phyloP scores from a whole-genome alignment of 2,113 vertebrate species.

The Synchiropus splendidus region DNA sequence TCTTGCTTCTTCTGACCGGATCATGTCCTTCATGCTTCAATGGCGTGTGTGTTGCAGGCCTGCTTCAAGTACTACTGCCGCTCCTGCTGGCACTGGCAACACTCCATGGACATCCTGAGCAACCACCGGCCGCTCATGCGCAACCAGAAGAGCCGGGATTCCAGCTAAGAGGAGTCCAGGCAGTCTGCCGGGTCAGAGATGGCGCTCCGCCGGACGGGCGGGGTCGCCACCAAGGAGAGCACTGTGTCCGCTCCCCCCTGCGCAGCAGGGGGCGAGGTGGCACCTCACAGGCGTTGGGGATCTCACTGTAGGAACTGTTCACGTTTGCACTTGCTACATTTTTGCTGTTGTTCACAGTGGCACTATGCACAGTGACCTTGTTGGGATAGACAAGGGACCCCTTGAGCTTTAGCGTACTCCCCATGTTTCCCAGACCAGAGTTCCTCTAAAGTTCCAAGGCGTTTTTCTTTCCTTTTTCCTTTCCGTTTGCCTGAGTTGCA shows the following conservation, averaged over 20 bases:
- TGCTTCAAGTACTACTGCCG: constrained; percentile 99
- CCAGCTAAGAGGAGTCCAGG: constrained; percentile 66
- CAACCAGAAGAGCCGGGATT: constrained; percentile 94
- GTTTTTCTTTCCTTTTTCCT: constrained; percentile 68
- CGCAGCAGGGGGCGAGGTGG: constrained; percentile 35
- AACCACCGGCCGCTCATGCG: constrained; percentile 97
- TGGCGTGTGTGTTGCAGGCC: constrained; percentile 61
- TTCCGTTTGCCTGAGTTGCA: constrained; percentile 87
- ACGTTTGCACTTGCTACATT: constrained; percentile 97
- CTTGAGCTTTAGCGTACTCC: constrained; percentile 83
- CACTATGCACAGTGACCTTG: constrained; percentile 94
- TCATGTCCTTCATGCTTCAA: background rate
- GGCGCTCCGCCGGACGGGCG: constrained; percentile 24
- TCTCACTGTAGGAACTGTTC: constrained; percentile 77
- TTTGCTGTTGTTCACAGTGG: constrained; percentile 84
- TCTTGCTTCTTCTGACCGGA: too few relatives aligned
- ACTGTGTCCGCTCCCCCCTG: constrained; percentile 57
- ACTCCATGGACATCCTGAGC: constrained; percentile 89
- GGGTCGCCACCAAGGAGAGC: constrained; percentile 52
- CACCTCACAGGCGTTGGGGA: constrained; percentile 73
- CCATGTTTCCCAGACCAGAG: constrained; percentile 73
- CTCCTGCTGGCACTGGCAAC: constrained; percentile 96
- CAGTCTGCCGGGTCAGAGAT: constrained; percentile 26
- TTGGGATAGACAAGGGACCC: constrained; percentile 52
- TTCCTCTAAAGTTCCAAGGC: constrained; percentile 49